phyloP scores from a whole-genome alignment of 2,797 vertebrate species.

The Tiaroga cobitis region DNA sequence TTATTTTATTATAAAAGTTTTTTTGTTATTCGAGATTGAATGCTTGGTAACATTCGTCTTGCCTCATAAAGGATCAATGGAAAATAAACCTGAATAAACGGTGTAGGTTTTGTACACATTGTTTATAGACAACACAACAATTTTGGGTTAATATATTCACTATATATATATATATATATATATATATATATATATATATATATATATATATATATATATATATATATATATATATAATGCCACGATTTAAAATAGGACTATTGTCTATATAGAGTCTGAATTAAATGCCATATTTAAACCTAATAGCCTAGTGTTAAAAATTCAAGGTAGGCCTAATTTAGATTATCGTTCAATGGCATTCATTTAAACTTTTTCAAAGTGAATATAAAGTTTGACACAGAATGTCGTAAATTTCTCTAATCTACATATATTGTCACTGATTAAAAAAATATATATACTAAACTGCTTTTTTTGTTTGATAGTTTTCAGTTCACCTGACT shows the following conservation, averaged over 20 bases:
- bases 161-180: too few species aligned
- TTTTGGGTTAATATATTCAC: not conserved
- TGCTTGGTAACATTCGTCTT: slow-evolving; percentile 16
- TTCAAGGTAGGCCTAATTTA: not conserved
- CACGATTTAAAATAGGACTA: not conserved
- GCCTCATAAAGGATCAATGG: not conserved
- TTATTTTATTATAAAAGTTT: not conserved
- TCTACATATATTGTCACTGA: not conserved
- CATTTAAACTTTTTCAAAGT: not conserved
- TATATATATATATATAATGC: too few species aligned
- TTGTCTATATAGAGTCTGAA: not conserved
- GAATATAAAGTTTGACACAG: not conserved
- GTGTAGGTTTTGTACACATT: not conserved
- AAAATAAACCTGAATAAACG: not conserved
- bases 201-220: too few species aligned
- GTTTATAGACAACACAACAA: not conserved
- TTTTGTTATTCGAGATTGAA: not conserved
- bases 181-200: too few species aligned
- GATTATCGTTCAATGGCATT: not conserved
- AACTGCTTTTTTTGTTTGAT: not conserved
- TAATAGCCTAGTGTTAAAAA: not conserved
- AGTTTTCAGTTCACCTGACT: not conserved
- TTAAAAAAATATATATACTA: not conserved
- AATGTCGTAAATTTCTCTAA: not conserved
- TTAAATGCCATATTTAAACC: not conserved